phyloP scores from a whole-genome alignment of 2,797 vertebrate species.

The Rallus crepitans region DNA sequence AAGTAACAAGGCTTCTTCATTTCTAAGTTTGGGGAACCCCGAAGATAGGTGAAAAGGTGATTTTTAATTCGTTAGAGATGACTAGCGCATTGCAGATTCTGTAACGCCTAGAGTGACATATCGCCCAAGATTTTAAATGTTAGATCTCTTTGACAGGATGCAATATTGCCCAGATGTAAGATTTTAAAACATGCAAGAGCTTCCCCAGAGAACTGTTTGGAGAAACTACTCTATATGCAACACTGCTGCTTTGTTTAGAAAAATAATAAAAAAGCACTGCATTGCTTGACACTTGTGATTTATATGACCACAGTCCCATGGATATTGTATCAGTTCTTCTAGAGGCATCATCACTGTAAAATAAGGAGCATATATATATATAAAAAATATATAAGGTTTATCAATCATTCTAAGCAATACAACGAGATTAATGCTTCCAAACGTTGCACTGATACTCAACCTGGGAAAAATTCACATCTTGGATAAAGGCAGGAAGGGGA shows the following conservation, averaged over 20 bases:
- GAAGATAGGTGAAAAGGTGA: neutral
- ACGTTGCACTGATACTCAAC: neutral
- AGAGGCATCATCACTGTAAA: neutral
- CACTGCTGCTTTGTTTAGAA: constrained; percentile 15
- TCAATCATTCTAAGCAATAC: neutral
- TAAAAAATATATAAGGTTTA: neutral
- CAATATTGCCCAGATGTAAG: neutral
- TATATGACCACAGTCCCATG: neutral
- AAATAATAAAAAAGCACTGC: neutral
- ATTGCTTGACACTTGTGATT: neutral
- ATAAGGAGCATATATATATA: neutral
- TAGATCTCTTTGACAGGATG: neutral
- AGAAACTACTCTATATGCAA: neutral
- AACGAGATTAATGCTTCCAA: neutral
- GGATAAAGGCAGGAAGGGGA: neutral
- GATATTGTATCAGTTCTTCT: neutral
- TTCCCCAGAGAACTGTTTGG: neutral
- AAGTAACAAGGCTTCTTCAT: neutral
- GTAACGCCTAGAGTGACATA: neutral
- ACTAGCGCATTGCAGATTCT: neutral
- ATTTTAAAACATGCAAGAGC: neutral
- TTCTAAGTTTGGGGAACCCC: neutral
- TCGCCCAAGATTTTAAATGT: neutral
- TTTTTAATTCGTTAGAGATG: neutral
- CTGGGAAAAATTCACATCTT: neutral